phyloP scores from a whole-genome alignment of 2,113 vertebrate species.

The Lathamus discolor region DNA sequence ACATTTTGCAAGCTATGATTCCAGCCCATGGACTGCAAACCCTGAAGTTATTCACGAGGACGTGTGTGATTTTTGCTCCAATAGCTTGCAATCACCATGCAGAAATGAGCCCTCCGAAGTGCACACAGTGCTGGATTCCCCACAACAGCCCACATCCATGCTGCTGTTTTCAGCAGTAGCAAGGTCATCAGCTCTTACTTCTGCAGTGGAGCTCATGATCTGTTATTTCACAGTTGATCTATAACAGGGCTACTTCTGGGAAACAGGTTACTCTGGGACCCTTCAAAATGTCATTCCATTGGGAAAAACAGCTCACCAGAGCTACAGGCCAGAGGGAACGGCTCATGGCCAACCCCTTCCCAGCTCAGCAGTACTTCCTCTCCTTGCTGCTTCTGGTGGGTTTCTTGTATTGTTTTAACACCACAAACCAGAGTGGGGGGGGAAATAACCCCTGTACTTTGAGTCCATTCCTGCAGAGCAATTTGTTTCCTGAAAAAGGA shows the following conservation, averaged over 20 bases:
- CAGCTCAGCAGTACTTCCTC: background rate
- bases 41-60: background rate
- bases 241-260: background rate
- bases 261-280: background rate
- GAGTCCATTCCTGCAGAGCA: background rate
- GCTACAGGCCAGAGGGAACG: background rate
- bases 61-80: background rate
- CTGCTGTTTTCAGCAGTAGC: background rate
- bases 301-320: background rate
- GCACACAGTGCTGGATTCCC: background rate
- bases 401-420: background rate
- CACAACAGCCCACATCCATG: background rate
- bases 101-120: background rate
- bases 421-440: background rate
- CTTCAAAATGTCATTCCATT: background rate
- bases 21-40: background rate
- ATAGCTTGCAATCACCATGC: background rate
- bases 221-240: background rate
- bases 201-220: background rate
- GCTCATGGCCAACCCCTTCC: background rate
- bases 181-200: background rate
- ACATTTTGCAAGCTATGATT: slow-evolving; percentile 23
- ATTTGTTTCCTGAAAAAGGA: background rate
- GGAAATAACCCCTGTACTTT: background rate
- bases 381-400: background rate